Conservation (phyloP, 2,113 vertebrate species). For the Notothenia coriiceps region DNA sequence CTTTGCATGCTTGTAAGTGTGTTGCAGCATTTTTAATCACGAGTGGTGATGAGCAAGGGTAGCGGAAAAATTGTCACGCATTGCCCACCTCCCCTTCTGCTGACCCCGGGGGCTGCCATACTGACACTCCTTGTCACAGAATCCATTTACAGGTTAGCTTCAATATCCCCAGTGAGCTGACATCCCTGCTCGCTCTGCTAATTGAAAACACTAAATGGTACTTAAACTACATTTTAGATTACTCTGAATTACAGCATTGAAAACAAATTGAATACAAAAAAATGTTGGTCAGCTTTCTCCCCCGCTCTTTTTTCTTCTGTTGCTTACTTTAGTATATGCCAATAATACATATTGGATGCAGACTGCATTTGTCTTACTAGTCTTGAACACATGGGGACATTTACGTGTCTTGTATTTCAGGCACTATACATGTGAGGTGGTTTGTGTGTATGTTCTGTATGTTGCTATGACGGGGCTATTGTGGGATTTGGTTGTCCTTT, state of each 20-base stretch:
- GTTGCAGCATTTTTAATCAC: constrained; percentile 82
- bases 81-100: constrained; percentile 51
- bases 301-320: background rate
- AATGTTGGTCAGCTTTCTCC: background rate
- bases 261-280: constrained; percentile 26
- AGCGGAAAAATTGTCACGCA: constrained; percentile 74
- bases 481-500: constrained; percentile 40
- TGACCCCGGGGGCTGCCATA: constrained; percentile 60
- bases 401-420: constrained; percentile 32
- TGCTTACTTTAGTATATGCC: background rate
- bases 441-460: constrained; percentile 32
- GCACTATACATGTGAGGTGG: constrained; percentile 1
- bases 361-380: background rate
- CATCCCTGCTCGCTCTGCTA: constrained; percentile 29
- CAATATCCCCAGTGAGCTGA: constrained; percentile 52
- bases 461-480: constrained; percentile 32
- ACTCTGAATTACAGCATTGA: constrained; percentile 16
- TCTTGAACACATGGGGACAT: background rate
- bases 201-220: constrained; percentile 48
- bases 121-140: constrained; percentile 62
- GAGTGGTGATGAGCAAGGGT: constrained; percentile 76
- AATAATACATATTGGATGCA: background rate
- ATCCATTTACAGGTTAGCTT: constrained; percentile 74
- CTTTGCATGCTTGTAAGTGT: constrained; percentile 76
- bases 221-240: constrained; percentile 15